Conservation (phyloP, 2,113 vertebrate genomes). For the Pterocles orientalis region DNA sequence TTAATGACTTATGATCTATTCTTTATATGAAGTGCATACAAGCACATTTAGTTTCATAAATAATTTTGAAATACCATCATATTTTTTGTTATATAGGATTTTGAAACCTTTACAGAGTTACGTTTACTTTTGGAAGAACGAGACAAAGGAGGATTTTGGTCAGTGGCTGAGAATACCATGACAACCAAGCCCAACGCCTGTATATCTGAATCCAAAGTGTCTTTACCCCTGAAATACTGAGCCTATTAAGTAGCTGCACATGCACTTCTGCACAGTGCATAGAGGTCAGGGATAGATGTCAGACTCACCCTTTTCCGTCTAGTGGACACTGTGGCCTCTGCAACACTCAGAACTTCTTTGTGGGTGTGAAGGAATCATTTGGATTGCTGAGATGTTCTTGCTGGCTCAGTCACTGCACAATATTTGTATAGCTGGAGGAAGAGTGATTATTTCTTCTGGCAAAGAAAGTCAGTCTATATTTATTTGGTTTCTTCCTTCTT, state of each 20-base stretch:
- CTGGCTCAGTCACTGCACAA: background rate
- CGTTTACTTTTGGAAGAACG: background rate
- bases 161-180: background rate
- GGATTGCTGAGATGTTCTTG: background rate
- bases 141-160: background rate
- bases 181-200: background rate
- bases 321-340: background rate
- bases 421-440: background rate
- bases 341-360: background rate
- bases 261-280: background rate
- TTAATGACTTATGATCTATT: background rate
- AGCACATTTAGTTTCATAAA: background rate
- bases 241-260: background rate
- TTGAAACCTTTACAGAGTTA: background rate
- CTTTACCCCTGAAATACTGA: background rate
- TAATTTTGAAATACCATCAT: background rate
- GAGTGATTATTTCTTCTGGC: background rate
- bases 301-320: background rate
- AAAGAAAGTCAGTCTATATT: background rate
- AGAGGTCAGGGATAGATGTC: background rate
- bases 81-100: background rate
- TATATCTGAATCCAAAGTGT: background rate
- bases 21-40: background rate
- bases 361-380: background rate
- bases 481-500: slow-evolving; percentile 10